A percentile compares a stretch with the other conserved stretches of the same genome.
Evolutionary conservation across 2,888 invertebrate species (phyloP).

Genomic region (Hypena proboscidalis): DNA sequence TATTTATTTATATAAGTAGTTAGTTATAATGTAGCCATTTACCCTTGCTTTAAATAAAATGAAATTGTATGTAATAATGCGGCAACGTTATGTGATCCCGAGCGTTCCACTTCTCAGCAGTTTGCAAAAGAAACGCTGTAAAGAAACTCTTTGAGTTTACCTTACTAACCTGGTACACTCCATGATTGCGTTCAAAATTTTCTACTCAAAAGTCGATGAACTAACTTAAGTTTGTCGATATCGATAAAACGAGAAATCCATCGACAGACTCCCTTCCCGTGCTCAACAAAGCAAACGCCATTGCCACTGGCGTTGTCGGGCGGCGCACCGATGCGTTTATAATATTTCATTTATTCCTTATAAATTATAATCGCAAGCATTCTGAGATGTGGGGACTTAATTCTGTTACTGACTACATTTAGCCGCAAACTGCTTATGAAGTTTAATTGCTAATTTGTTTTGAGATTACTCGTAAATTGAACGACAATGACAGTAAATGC

Average conservation of each 20-base stretch:
- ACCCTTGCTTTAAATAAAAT: too few species aligned
- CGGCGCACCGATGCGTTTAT: slow-evolving; percentile 84
- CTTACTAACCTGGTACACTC: too few species aligned
- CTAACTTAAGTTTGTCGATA: background rate
- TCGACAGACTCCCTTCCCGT: slow-evolving; percentile 51
- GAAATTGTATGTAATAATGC: too few species aligned
- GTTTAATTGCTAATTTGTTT: slow-evolving; percentile 8
- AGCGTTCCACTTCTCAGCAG: too few species aligned
- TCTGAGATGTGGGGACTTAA: slow-evolving; percentile 61
- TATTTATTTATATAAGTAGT: too few species aligned
- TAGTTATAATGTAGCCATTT: too few species aligned
- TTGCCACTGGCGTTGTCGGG: slow-evolving; percentile 83
- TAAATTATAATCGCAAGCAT: slow-evolving; percentile 79
- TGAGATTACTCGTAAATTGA: background rate
- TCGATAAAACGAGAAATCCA: slow-evolving; percentile 2
- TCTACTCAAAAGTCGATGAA: too few species aligned
- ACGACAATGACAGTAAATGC: too few species aligned
- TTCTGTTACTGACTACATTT: slow-evolving; percentile 54
- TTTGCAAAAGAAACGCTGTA: too few species aligned
- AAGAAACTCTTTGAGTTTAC: too few species aligned
- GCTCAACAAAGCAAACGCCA: slow-evolving; percentile 81
- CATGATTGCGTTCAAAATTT: too few species aligned
- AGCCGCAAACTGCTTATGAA: slow-evolving; percentile 24
- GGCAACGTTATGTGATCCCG: too few species aligned
- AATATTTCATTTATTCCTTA: slow-evolving; percentile 86